Percentiles rank a stretch among this genome's conserved stretches.
Evolutionary conservation across 2,797 vertebrate species (phyloP).

Genomic region (Leptodactylus fallax): DNA sequence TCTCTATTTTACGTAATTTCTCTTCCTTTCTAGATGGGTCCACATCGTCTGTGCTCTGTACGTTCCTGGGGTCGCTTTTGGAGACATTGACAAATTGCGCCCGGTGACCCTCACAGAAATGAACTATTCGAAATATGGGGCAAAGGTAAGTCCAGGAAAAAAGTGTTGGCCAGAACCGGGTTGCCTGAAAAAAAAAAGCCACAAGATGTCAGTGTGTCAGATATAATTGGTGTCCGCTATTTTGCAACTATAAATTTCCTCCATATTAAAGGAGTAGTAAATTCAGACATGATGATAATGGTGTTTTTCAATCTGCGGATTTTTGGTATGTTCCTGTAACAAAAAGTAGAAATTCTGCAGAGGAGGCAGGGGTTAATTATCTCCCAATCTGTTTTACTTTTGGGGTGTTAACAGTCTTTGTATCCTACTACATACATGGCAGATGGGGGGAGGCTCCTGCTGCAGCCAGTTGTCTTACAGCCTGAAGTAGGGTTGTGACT

Average conservation of each 20-base stretch:
- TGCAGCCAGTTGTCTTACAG: neutral
- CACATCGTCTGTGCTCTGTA: conserved; percentile 98
- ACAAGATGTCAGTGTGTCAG: too few relatives aligned
- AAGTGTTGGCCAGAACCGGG: neutral
- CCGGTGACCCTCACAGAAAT: conserved; percentile 98
- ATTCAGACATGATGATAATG: too few relatives aligned
- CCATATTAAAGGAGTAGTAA: too few relatives aligned
- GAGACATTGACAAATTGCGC: conserved; percentile 96
- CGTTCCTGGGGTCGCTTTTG: conserved; percentile 98
- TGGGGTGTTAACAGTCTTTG: neutral
- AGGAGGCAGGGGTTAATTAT: too few relatives aligned
- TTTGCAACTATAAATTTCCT: too few relatives aligned
- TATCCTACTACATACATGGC: neutral
- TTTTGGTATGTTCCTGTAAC: too few relatives aligned
- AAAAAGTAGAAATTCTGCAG: too few relatives aligned
- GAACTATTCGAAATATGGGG: conserved; percentile 98
- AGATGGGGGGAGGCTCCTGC: neutral
- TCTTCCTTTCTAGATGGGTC: conserved; percentile 87
- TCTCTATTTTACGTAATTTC: neutral
- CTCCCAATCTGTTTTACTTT: neutral
- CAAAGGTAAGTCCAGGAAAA: conserved; percentile 83
- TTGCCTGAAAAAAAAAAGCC: neutral
- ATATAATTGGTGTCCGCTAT: too few relatives aligned
- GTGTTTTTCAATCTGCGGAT: too few relatives aligned
- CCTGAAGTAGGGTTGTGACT: neutral